Evolutionary conservation across 2,113 vertebrate genomes (phyloP).

Genomic region (Suncus etruscus): DNA sequence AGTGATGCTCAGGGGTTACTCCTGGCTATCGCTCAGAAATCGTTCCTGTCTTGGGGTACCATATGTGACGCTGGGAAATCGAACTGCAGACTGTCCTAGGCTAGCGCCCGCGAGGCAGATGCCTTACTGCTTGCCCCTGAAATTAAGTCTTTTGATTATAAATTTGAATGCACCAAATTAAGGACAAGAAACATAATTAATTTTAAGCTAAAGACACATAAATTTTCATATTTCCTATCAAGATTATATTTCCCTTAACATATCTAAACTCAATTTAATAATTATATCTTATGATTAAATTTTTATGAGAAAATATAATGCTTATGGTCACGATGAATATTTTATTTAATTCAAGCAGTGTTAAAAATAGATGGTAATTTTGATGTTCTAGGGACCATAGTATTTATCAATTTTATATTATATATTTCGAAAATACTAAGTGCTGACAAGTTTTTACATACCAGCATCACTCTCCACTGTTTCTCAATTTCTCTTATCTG

Average conservation of each 20-base stretch:
- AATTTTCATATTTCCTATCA: neutral
- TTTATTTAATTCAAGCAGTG: constrained; percentile 7
- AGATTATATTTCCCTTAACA: neutral
- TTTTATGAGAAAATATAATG: neutral
- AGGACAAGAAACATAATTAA: neutral
- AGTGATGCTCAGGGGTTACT: too few species aligned
- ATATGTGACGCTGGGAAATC: too few species aligned
- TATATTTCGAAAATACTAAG: neutral
- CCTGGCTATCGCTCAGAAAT: too few species aligned
- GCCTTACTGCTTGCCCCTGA: neutral
- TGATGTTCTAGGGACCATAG: neutral
- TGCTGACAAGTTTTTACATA: neutral
- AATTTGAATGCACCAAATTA: neutral
- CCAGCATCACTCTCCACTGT: neutral
- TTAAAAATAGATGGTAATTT: neutral
- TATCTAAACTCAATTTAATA: constrained; percentile 17
- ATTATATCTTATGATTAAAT: neutral
- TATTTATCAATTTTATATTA: too few species aligned
- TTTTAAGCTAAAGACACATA: neutral
- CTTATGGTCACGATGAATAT: neutral
- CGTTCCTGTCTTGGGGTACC: too few species aligned
- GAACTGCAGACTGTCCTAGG: too few species aligned
- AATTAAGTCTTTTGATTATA: constrained; percentile 22
- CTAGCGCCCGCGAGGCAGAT: too few species aligned
- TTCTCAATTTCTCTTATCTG: neutral